A percentile compares a stretch with the other conserved stretches of the same genome.
These are phyloP conservation scores for Stichodactyla helianthus DNA, from an alignment of 64 coral and sea anemone genomes.

Conservation along the genomic window DNA sequence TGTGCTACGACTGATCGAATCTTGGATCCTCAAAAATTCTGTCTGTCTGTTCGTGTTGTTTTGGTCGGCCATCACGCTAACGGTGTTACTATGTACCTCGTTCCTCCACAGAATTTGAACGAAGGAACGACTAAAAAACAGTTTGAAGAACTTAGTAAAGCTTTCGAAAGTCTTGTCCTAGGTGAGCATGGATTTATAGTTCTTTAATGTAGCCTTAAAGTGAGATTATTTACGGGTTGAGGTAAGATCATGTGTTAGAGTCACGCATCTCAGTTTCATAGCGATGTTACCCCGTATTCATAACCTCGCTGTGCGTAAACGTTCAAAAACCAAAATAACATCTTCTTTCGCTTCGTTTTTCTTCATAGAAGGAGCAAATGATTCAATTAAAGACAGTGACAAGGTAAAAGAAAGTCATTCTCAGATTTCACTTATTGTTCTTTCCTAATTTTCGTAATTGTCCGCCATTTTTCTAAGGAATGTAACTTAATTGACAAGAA, in stretches of 20 bases:
- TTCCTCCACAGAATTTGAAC: conserved; percentile 35
- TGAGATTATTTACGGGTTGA: not conserved
- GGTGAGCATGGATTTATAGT: conserved; percentile 9
- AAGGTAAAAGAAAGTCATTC: not conserved
- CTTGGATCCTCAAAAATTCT: not conserved
- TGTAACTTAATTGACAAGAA: not conserved
- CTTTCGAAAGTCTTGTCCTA: conserved; percentile 41
- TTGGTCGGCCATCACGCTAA: not conserved
- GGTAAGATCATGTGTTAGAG: not conserved
- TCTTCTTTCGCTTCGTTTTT: not conserved
- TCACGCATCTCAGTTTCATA: not conserved
- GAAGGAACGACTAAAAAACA: conserved; percentile 25
- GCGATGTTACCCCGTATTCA: not conserved
- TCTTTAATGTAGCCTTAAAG: not conserved
- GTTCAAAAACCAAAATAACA: not conserved
- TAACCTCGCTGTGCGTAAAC: not conserved
- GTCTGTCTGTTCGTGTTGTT: not conserved
- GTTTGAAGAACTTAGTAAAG: conserved; percentile 66
- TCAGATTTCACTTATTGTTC: not conserved
- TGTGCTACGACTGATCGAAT: not conserved
- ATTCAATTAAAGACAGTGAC: conserved; percentile 5
- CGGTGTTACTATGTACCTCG: not conserved
- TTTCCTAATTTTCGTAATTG: conserved; percentile 19
- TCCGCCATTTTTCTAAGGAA: conserved; percentile 1
- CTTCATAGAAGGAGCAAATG: not conserved